Evolutionary conservation across 2,113 vertebrate species (phyloP).

Genomic region (Protobothrops flavoviridis): DNA sequence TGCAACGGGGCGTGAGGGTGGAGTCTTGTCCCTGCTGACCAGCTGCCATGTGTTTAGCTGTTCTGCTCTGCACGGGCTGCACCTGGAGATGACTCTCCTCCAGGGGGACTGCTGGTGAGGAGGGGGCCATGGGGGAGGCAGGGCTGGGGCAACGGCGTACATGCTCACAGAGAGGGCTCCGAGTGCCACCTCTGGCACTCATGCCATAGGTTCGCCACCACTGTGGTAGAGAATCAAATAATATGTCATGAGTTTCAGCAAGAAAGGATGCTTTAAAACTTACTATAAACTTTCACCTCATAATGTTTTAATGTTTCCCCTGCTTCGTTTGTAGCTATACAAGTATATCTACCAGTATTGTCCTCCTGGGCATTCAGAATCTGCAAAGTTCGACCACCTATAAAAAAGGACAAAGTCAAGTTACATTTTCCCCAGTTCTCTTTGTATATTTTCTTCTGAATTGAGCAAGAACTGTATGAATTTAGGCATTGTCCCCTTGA

Average conservation of each 20-base stretch:
- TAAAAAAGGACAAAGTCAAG: constrained; percentile 4
- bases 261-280: constrained; percentile 53
- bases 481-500: accelerated
- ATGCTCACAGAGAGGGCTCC: too few relatives aligned
- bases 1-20: too few relatives aligned
- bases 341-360: constrained; percentile 86
- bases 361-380: constrained; percentile 87
- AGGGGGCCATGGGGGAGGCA: too few relatives aligned
- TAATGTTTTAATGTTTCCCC: constrained; percentile 90
- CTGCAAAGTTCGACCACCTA: constrained; percentile 91
- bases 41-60: too few relatives aligned
- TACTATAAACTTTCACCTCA: constrained; percentile 92
- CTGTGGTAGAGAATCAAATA: background rate
- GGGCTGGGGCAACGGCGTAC: too few relatives aligned
- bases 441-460: background rate
- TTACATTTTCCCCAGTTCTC: background rate
- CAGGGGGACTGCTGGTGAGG: too few relatives aligned
- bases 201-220: too few relatives aligned
- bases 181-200: too few relatives aligned
- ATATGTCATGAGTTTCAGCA: background rate
- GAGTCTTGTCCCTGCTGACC: too few relatives aligned
- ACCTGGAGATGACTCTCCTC: too few relatives aligned
- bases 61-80: too few relatives aligned
- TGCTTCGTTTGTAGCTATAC: constrained; percentile 92
- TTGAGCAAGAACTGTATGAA: accelerated